A percentile compares a stretch with the other conserved stretches of the same genome.
These are phyloP conservation scores for Gouania willdenowi DNA, from an alignment of 2,797 vertebrate species.

Conservation along the genomic window DNA sequence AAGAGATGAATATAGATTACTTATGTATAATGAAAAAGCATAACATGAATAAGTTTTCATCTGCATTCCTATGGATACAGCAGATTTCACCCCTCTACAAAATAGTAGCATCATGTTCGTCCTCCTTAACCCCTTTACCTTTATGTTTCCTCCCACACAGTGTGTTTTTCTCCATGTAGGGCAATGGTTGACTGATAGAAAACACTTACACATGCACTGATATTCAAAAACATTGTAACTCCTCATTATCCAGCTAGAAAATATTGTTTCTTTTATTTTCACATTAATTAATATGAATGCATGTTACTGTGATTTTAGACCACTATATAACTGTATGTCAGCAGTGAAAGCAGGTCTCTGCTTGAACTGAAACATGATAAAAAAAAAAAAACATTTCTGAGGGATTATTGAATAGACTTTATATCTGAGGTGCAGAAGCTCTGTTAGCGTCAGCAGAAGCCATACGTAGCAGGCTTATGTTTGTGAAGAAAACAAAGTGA, in stretches of 20 bases:
- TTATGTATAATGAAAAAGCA: too few relatives aligned
- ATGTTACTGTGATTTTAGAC: conserved; percentile 40
- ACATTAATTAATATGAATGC: conserved; percentile 25
- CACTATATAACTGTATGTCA: conserved; percentile 32
- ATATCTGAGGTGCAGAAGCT: conserved; percentile 39
- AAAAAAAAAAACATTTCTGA: conserved; percentile 56
- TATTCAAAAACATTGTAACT: background rate
- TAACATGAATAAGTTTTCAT: too few relatives aligned
- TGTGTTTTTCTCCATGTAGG: too few relatives aligned
- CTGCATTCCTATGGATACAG: too few relatives aligned
- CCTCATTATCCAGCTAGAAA: conserved; percentile 18
- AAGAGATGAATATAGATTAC: too few relatives aligned
- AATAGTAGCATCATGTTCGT: too few relatives aligned
- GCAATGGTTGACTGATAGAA: too few relatives aligned
- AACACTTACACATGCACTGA: background rate
- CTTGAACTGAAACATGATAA: conserved; percentile 29
- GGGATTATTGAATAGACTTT: conserved; percentile 41
- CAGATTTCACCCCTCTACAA: too few relatives aligned
- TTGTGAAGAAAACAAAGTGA: conserved; percentile 18
- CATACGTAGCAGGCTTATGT: conserved; percentile 39
- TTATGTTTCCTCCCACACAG: too few relatives aligned
- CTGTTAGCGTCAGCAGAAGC: conserved; percentile 57
- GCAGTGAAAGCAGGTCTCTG: conserved; percentile 28
- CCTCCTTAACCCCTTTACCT: too few relatives aligned
- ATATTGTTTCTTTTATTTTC: conserved; percentile 11